Evolutionary conservation across 2,797 vertebrate genomes (phyloP).

Genomic region (Enteromius afrohamiltoni): DNA sequence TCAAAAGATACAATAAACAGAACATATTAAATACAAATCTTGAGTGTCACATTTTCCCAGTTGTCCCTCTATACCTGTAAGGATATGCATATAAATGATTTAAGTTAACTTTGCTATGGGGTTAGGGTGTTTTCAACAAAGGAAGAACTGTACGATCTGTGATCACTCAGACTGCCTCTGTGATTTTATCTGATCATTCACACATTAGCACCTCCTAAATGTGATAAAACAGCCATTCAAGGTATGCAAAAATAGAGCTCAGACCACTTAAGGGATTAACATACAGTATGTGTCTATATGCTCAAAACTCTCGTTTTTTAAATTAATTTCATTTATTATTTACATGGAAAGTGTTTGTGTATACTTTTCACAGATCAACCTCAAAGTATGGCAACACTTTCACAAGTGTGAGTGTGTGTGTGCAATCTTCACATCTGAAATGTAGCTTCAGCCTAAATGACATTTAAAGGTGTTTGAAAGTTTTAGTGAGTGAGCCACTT

Average conservation of each 20-base stretch:
- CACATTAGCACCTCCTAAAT: constrained; percentile 51
- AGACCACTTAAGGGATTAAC: constrained; percentile 43
- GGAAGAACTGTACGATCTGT: not conserved
- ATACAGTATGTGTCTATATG: constrained; percentile 46
- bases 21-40: not conserved
- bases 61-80: not conserved
- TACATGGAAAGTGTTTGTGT: constrained; percentile 36
- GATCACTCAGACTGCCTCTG: constrained; percentile 36
- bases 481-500: not conserved
- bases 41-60: not conserved
- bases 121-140: constrained; percentile 4
- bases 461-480: constrained; percentile 15
- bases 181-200: constrained; percentile 50
- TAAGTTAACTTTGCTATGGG: not conserved
- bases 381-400: constrained; percentile 18
- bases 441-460: not conserved
- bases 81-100: not conserved
- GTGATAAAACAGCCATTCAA: constrained; percentile 49
- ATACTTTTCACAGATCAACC: constrained; percentile 58
- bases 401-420: not conserved
- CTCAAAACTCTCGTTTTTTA: constrained; percentile 6
- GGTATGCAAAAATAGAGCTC: constrained; percentile 19
- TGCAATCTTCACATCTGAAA: constrained; percentile 4
- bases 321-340: constrained; percentile 18
- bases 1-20: not conserved